phyloP scores from a whole-genome alignment of 2,888 invertebrate genomes.

The Tachina grossa region DNA sequence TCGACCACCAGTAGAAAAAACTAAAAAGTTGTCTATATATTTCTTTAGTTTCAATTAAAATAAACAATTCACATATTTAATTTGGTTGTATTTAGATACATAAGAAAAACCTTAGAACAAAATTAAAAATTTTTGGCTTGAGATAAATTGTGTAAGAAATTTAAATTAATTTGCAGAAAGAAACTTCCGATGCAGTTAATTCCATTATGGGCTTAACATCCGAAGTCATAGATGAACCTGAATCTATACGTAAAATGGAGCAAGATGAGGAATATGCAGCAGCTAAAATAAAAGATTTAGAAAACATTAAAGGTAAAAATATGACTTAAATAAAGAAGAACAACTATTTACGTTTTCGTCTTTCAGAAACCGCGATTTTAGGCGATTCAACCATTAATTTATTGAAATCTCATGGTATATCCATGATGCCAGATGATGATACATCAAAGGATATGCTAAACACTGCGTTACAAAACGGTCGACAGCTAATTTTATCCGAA shows the following conservation, averaged over 20 bases:
- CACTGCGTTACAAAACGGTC: slow-evolving; percentile 92
- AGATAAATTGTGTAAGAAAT: neutral
- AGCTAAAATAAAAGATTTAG: slow-evolving; percentile 72
- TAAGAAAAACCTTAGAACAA: slow-evolving; percentile 26
- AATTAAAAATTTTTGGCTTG: slow-evolving; percentile 52
- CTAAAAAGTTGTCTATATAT: slow-evolving; percentile 65
- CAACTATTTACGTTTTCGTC: neutral
- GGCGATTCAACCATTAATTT: slow-evolving; percentile 84
- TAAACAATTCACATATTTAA: slow-evolving; percentile 37
- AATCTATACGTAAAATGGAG: slow-evolving; percentile 70
- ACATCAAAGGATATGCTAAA: slow-evolving; percentile 87
- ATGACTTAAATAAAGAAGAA: neutral
- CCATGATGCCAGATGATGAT: slow-evolving; percentile 92
- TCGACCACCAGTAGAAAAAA: slow-evolving; percentile 56
- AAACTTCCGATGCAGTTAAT: slow-evolving; percentile 82
- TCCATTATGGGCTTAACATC: slow-evolving; percentile 78
- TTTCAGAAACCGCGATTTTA: slow-evolving; percentile 76
- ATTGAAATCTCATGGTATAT: slow-evolving; percentile 93
- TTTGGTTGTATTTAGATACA: slow-evolving; percentile 26
- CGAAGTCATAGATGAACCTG: slow-evolving; percentile 72
- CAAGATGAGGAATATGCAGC: slow-evolving; percentile 72
- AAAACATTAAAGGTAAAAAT: slow-evolving; percentile 74
- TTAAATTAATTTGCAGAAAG: slow-evolving; percentile 76
- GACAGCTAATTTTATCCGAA: slow-evolving; percentile 93
- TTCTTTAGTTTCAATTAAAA: slow-evolving; percentile 13